A percentile compares a stretch with the other conserved stretches of the same genome.
These are phyloP conservation scores for Agonum fuliginosum DNA, from an alignment of 2,888 invertebrate species.

Conservation along the genomic window DNA sequence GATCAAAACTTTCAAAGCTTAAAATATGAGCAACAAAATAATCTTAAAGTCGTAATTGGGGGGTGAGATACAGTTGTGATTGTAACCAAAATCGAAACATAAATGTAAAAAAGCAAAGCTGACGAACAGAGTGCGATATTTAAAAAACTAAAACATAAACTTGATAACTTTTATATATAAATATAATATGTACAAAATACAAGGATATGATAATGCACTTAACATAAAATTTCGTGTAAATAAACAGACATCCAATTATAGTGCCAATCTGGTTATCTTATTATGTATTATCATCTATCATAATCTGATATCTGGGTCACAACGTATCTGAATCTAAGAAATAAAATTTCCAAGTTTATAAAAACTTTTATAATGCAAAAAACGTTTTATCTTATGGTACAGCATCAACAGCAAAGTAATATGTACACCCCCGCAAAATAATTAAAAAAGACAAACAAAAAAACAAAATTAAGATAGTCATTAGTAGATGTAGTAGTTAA, in stretches of 20 bases:
- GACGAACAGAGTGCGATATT: constrained; percentile 52
- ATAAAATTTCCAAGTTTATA: constrained; percentile 52
- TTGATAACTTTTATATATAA: constrained; percentile 53
- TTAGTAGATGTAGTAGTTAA: constrained; percentile 36
- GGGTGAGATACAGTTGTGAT: constrained; percentile 44
- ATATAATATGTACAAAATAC: constrained; percentile 55
- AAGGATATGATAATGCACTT: constrained; percentile 50
- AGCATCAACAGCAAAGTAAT: constrained; percentile 50
- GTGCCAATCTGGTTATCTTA: constrained; percentile 37
- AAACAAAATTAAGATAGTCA: constrained; percentile 22
- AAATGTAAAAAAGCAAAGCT: constrained; percentile 47
- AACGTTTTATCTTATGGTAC: constrained; percentile 57
- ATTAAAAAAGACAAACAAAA: constrained; percentile 32
- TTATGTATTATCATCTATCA: constrained; percentile 3
- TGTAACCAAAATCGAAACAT: constrained; percentile 47
- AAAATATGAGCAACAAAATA: constrained; percentile 47
- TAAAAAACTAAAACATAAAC: constrained; percentile 55
- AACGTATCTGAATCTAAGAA: constrained; percentile 41
- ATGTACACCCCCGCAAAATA: constrained; percentile 40
- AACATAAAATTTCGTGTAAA: constrained; percentile 42
- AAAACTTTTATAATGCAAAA: constrained; percentile 48
- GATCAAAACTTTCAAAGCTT: constrained; percentile 33
- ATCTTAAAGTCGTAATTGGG: constrained; percentile 43
- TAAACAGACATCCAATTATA: constrained; percentile 41
- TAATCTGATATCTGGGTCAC: constrained; percentile 45